Evolutionary conservation across 2,888 invertebrate species (phyloP).

Genomic region (Pseudococcus longispinus): DNA sequence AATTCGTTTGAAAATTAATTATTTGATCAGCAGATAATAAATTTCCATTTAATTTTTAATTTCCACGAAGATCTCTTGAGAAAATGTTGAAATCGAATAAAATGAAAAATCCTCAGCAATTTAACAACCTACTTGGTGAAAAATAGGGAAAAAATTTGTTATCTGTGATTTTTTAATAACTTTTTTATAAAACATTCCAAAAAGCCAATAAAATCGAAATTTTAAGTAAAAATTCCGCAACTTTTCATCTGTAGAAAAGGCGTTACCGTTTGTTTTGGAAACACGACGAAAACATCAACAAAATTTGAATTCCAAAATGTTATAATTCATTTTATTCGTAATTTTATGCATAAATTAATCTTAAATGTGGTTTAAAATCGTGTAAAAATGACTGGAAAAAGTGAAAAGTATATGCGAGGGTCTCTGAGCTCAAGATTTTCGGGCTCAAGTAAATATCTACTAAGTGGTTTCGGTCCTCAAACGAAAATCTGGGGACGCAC

Average conservation of each 20-base stretch:
- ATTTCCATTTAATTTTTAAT: too few relatives aligned
- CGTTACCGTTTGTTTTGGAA: constrained; percentile 15
- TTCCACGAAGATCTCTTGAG: too few relatives aligned
- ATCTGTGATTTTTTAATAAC: neutral
- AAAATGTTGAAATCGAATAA: too few relatives aligned
- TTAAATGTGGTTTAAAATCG: neutral
- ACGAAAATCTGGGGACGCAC: neutral
- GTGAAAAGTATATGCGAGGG: neutral
- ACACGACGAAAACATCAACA: neutral
- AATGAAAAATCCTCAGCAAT: too few relatives aligned
- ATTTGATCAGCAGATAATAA: too few relatives aligned
- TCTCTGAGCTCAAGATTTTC: neutral
- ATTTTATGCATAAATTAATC: neutral
- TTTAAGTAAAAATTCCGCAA: neutral
- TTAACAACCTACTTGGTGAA: too few relatives aligned
- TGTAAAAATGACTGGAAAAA: neutral
- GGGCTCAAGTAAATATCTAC: constrained; percentile 5
- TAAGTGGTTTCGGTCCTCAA: neutral
- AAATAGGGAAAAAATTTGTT: neutral
- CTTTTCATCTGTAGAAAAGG: neutral
- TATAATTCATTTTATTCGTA: neutral
- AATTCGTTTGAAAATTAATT: too few relatives aligned
- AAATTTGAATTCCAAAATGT: neutral
- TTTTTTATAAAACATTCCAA: too few relatives aligned
- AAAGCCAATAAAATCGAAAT: neutral